phyloP scores from a whole-genome alignment of 2,888 invertebrate species.

The Cremastobaeus sp. region DNA sequence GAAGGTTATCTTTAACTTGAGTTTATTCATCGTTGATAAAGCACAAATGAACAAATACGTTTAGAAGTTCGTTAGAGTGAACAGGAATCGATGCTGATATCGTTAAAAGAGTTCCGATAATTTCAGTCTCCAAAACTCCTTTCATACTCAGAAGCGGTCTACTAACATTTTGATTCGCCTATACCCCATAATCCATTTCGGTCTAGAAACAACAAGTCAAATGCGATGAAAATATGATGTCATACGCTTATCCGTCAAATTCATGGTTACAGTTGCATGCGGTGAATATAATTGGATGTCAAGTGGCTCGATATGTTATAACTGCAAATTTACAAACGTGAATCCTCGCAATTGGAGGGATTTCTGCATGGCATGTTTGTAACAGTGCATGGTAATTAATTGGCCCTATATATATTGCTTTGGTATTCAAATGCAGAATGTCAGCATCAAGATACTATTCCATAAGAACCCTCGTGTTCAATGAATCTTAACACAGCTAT shows the following conservation, averaged over 20 bases:
- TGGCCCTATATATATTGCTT: conserved; percentile 6
- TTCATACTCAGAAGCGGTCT: no score
- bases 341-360: conserved; percentile 17
- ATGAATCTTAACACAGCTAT: no score
- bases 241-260: not conserved
- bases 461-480: conserved; percentile 3
- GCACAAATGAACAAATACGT: no score
- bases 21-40: no score
- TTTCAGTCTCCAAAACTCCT: no score
- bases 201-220: no score
- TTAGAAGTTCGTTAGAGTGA: no score
- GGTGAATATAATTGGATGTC: conserved; percentile 1
- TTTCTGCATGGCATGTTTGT: conserved; percentile 17
- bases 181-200: no score
- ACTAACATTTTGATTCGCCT: no score
- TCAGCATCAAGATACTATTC: not conserved
- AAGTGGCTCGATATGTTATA: not conserved
- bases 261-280: conserved; percentile 6
- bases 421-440: conserved; percentile 20
- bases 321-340: conserved; percentile 16
- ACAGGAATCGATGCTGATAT: no score
- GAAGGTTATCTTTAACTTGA: no score
- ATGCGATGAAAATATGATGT: not conserved
- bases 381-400: conserved; percentile 21
- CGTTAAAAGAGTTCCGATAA: no score